These are phyloP conservation scores for Sycobia sp. DNA, from an alignment of 1,140 invertebrate genomes.

Conservation along the genomic window DNA sequence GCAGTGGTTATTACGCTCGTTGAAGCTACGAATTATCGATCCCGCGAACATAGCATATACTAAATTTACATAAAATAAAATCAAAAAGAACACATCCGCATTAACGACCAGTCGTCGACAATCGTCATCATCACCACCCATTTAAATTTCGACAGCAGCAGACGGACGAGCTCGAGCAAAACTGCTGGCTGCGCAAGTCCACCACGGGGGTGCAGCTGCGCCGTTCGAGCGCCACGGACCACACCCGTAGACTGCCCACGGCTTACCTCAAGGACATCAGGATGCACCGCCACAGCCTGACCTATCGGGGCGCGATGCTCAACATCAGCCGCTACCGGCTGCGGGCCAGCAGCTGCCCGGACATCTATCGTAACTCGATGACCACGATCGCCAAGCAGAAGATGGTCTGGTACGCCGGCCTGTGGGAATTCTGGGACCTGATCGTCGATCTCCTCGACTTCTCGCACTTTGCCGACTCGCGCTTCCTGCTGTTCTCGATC, in stretches of 20 bases:
- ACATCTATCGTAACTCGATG: conserved; percentile 87
- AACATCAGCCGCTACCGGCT: conserved; percentile 82
- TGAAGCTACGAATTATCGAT: too few relatives aligned
- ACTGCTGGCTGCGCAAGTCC: conserved; percentile 64
- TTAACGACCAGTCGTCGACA: too few relatives aligned
- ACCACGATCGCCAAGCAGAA: conserved; percentile 83
- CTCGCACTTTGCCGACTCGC: conserved; percentile 75
- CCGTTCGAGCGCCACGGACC: conserved; percentile 54
- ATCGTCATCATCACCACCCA: conserved; percentile 40
- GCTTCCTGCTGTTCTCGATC: conserved; percentile 79
- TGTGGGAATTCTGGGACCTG: conserved; percentile 79
- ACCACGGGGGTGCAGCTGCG: conserved; percentile 53
- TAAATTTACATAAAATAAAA: too few relatives aligned
- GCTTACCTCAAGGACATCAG: conserved; percentile 73
- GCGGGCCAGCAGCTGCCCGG: conserved; percentile 83
- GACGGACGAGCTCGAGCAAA: conserved; percentile 31
- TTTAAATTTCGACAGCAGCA: conserved; percentile 31
- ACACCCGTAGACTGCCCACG: conserved; percentile 62
- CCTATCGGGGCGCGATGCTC: conserved; percentile 84
- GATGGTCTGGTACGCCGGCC: conserved; percentile 73
- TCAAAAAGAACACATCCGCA: too few relatives aligned
- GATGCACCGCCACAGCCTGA: conserved; percentile 76
- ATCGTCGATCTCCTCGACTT: conserved; percentile 79
- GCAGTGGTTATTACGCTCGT: too few relatives aligned
- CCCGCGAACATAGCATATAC: too few relatives aligned